These are phyloP conservation scores for Melanophora roralis DNA, from an alignment of 2,888 invertebrate genomes.

Conservation along the genomic window DNA sequence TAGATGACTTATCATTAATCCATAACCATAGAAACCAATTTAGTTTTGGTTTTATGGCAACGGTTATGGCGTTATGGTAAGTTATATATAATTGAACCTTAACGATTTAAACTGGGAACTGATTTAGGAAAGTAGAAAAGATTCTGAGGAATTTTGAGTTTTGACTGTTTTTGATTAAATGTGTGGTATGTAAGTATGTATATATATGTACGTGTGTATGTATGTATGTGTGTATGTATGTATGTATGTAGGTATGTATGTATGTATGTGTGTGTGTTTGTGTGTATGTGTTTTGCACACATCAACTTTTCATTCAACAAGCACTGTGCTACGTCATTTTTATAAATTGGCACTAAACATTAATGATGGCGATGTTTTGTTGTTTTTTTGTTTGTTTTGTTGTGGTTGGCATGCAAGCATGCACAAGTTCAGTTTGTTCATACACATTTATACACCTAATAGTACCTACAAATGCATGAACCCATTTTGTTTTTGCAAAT, in stretches of 20 bases:
- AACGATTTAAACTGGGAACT: too few species aligned
- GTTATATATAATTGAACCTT: too few species aligned
- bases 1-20: too few species aligned
- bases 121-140: too few species aligned
- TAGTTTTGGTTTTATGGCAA: too few species aligned
- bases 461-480: too few species aligned
- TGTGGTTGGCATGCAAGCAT: constrained; percentile 26
- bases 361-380: constrained; percentile 44
- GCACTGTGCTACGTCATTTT: constrained; percentile 62
- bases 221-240: neutral
- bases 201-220: neutral
- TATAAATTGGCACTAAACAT: constrained; percentile 48
- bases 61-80: too few species aligned
- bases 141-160: too few species aligned
- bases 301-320: constrained; percentile 65
- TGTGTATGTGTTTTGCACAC: constrained; percentile 46
- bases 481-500: neutral
- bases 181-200: neutral
- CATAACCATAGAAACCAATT: too few species aligned
- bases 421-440: constrained; percentile 8
- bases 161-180: too few species aligned
- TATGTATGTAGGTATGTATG: neutral
- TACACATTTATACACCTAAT: neutral
- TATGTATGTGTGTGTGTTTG: neutral
- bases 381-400: neutral